These are phyloP conservation scores for Dolichopus griseipennis DNA, from an alignment of 2,888 invertebrate species.

Conservation along the genomic window DNA sequence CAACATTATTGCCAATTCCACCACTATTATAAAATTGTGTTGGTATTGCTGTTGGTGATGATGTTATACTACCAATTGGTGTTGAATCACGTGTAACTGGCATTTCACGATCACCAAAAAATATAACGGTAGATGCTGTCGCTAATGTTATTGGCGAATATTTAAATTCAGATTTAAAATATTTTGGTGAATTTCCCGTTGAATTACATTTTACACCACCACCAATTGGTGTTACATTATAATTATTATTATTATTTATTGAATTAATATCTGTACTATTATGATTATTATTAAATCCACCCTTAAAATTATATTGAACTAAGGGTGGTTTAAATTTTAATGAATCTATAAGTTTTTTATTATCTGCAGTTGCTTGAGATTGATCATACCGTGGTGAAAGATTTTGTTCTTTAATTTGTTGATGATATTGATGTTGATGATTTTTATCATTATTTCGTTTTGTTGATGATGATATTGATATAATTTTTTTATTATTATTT, in stretches of 20 bases:
- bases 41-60: conserved; percentile 9
- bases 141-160: conserved; percentile 15
- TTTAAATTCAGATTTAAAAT: conserved; percentile 14
- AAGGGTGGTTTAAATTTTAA: background rate
- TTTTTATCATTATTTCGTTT: background rate
- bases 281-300: too few relatives aligned
- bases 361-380: too few relatives aligned
- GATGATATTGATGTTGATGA: background rate
- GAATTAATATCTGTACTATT: conserved; percentile 11
- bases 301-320: too few relatives aligned
- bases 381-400: background rate
- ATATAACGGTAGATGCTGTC: conserved; percentile 28
- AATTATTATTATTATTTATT: conserved; percentile 14
- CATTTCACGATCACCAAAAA: conserved; percentile 36
- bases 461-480: background rate
- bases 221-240: background rate
- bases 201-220: conserved; percentile 24
- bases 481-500: background rate
- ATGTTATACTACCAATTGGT: conserved; percentile 10
- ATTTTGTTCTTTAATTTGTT: background rate
- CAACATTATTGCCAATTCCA: background rate
- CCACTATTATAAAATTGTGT: conserved; percentile 14
- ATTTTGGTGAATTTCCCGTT: conserved; percentile 13
- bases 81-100: conserved; percentile 29
- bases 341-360: too few relatives aligned